Base-by-base conservation (phyloP, 1,140 invertebrate genomes). In the Atta colombica region DNA sequence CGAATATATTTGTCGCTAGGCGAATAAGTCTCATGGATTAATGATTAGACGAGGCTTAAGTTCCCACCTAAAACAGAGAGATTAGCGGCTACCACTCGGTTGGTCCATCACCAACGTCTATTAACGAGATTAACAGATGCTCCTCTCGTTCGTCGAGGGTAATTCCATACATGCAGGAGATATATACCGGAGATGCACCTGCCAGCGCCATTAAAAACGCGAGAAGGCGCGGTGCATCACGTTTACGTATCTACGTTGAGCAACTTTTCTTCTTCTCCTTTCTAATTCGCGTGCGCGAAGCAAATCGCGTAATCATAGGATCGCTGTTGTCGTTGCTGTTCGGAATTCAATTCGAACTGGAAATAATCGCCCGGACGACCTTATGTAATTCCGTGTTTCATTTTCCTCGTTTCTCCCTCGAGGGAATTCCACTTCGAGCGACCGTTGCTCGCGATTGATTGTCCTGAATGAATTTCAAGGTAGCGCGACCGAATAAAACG, bases 231-330 rank as follows among this genome's bases (percentile, higher is more conserved):
- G 65, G 7, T 80, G 53, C 53, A 72, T 63, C 74, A 49, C 49
- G 55, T 89, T 91, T 91, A 93, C 87, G 93, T 94, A 93, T 91
- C 94, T 95, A 94, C 88, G 93, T 93, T 94, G 94, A 95, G 94
- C 93, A 95, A 94, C 88, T 93, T 93, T 88, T 88, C 53, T 63
- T 81, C 80, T 39, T 45, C 91, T 51, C 85, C 63, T 49, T 85
- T 49, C 71, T 87, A 55, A 69, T 61, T 82, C 87, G 63, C 85
- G 68, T 45, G 77, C 55, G 74, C 69, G 49, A 87, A 91, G 75
- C 71, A 87, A 91, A 89, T 60, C 75, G 71, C 63, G 81, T 77
- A 90, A 82, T 89, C 21, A 77, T 14, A 16, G 39, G 18, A 66
- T 78, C 45, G 60, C 60, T 25, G 25, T 77, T 77, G 25, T 49